Evolutionary conservation across 2,888 invertebrate species (phyloP), one percentile per base, ranked within the genome.

Genomic region (Augiades crinisus): DNA sequence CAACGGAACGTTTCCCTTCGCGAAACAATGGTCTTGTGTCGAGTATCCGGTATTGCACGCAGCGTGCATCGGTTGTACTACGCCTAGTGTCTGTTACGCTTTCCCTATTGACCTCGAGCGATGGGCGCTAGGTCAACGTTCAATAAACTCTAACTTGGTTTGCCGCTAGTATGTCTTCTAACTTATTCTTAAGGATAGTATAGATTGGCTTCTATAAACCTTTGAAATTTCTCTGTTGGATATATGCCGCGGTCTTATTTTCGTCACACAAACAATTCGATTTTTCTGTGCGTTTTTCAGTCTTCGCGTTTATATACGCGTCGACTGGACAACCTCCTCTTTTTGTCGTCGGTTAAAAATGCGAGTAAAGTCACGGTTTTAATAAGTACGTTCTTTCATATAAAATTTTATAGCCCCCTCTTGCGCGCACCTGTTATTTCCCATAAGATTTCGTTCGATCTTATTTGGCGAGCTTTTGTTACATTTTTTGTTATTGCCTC

Each of bases 21-120:
- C 22, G 17, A 14, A 45, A 24, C 45, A 45, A 45, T 24, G 24
- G 34, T 14, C 10, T 36, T 16, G 24, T 34, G 22, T 33, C 16
- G 16, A 21, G 34, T 16, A 45, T 45, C 31, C 33, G 14, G 34
- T 36, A 45, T 24, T 17, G 24, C 14, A 12, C 7, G n/a, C 8
- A 24, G 14, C 44, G 10, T 24, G 7, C 45, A 36, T 24, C 12
- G 17, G 13, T 37, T 12, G 24, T 31, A 33, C 33, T 8, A 3
- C 13, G 13, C 19, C 8, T 10, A 19, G 10, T 22, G 21, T 45
- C 16, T 22, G 34, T 13, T 8, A 44, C 34, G 34, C 45, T 45
- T 34, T 45, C 34, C 45, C 22, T 24, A 8, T 45, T 45, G 45
- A 14, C 45, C 45, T 34, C 16, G 3, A 5, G 10, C 34, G 33